Percentiles rank a stretch among this genome's conserved stretches.
phyloP scores from a whole-genome alignment of 1,140 invertebrate species.

The Mercenaria mercenaria region DNA sequence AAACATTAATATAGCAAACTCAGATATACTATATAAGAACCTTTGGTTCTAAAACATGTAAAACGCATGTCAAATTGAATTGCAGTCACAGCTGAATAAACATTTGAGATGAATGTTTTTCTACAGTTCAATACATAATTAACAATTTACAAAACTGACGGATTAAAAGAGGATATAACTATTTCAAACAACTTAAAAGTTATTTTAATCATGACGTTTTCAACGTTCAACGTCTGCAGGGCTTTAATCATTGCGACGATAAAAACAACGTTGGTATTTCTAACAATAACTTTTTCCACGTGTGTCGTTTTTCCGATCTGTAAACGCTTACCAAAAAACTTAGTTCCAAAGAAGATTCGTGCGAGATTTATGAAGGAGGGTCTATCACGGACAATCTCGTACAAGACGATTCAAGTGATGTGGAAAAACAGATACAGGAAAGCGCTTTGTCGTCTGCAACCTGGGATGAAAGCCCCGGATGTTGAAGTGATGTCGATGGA shows the following conservation, averaged over 20 bases:
- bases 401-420: neutral
- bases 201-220: neutral
- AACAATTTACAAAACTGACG: too few relatives aligned
- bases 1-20: too few relatives aligned
- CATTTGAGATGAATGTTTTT: too few relatives aligned
- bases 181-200: too few relatives aligned
- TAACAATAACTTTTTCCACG: neutral
- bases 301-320: neutral
- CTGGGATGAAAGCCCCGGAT: constrained; percentile 53
- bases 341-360: neutral
- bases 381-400: neutral
- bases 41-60: too few relatives aligned
- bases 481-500: constrained; percentile 54
- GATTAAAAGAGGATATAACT: too few relatives aligned
- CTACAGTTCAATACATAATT: too few relatives aligned
- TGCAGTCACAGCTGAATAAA: too few relatives aligned
- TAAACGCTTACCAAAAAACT: neutral
- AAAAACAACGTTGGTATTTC: neutral
- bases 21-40: too few relatives aligned
- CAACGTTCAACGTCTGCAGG: neutral
- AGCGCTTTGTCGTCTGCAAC: neutral
- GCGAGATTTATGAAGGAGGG: neutral
- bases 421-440: neutral
- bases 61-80: too few relatives aligned
- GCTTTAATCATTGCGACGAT: neutral